Base-by-base conservation (phyloP, 2,797 vertebrate species). In the Bradypus variegatus region DNA sequence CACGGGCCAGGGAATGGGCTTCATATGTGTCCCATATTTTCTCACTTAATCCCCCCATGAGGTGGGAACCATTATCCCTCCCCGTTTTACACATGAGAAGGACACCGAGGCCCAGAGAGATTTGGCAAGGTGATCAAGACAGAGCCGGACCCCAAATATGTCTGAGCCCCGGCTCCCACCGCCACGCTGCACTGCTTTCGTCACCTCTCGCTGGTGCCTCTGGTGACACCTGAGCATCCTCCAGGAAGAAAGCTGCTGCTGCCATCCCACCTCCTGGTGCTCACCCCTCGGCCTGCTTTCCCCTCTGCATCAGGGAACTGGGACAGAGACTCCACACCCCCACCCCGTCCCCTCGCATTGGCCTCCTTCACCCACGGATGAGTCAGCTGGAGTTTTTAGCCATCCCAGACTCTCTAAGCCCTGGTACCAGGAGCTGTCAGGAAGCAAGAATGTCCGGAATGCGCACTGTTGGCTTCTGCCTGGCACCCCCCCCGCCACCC, bases 381-480 rank as follows among this genome's bases (percentile, higher is more conserved):
- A 96, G 94, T 96, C 96, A 96, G 94, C 84, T 69, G 95, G 94
- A 94, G 94, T 94, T 92, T 86, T 16, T 93, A 90, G 95, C 92
- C 93, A 76, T 31, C 58, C 33, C 45, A 1, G 50, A 92, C 92
- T 88, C 75, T 15, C 69, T 13, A 41, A 60, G 75, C 69, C 36
- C 13, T 25, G 84, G 95, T 96, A 96, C 95, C 95, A 95, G 95
- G 96, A 96, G 94, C 94, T 92, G 95, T 94, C 90, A 91, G 95
- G 94, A 90, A 76, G 83, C 33, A 82, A 80, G 95, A 95, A 96
- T 95, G 91, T 23, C 0, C 0, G 90, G 95, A 96, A 96, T 94
- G 94, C 19, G 75, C 50, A 72, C 83, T 3, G 33, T 16, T 76
- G 1, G 15, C 84, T 91, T 88, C n/a, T 0, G 72, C 38, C 80